Evolutionary conservation across 2,888 invertebrate genomes (phyloP).

Genomic region (Andrena dorsata): DNA sequence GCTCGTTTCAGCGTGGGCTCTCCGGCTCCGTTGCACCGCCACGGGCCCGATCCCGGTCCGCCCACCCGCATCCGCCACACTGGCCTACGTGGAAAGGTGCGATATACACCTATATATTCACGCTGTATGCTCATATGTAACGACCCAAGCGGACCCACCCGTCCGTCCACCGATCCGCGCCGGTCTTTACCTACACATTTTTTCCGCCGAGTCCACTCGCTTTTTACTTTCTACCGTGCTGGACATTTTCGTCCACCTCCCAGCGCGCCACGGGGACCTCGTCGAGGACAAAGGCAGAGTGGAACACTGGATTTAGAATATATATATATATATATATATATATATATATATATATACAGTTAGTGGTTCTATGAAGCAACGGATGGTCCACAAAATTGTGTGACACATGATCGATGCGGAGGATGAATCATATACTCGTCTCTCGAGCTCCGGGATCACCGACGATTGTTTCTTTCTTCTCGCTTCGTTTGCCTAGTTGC

Average conservation of each 20-base stretch:
- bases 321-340: too few relatives aligned
- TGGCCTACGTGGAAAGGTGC: constrained; percentile 73
- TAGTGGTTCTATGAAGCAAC: too few relatives aligned
- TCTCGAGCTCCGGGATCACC: neutral
- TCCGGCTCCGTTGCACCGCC: constrained; percentile 50
- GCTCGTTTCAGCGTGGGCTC: constrained; percentile 68
- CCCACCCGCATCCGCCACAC: constrained; percentile 80
- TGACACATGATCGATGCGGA: too few relatives aligned
- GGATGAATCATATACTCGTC: too few relatives aligned
- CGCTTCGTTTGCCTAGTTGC: neutral
- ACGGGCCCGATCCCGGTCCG: constrained; percentile 77
- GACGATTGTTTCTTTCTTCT: neutral
- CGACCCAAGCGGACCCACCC: constrained; percentile 31
- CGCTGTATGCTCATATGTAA: constrained; percentile 35
- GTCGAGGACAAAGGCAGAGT: neutral
- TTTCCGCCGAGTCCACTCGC: constrained; percentile 18
- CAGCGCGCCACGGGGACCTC: neutral
- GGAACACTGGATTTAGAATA: neutral
- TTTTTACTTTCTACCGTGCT: constrained; percentile 22
- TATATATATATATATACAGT: too few relatives aligned
- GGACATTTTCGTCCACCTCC: constrained; percentile 6
- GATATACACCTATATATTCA: constrained; percentile 52
- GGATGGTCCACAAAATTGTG: too few relatives aligned
- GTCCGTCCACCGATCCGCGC: constrained; percentile 37
- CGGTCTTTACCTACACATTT: constrained; percentile 48